Percentiles rank a stretch among this genome's conserved stretches.
phyloP scores from a whole-genome alignment of 2,888 invertebrate genomes.

The Sepiola atlantica region DNA sequence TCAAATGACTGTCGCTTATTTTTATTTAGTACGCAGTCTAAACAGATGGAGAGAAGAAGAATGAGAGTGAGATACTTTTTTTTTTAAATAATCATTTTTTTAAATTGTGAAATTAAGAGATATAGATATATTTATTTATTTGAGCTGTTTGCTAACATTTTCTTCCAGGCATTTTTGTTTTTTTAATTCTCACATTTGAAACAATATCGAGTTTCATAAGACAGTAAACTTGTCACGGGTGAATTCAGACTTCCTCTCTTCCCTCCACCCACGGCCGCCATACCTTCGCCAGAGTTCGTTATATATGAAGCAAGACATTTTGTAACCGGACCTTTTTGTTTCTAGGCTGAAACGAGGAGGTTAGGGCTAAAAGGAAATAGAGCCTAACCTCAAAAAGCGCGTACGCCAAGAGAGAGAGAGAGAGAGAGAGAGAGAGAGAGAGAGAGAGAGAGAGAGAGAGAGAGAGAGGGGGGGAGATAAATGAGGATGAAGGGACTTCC shows the following conservation, averaged over 20 bases:
- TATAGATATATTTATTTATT: neutral
- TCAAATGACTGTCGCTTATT: no score
- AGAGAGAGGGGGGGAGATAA: neutral
- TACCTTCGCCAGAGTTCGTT: neutral
- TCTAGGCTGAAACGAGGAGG: neutral
- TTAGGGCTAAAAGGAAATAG: neutral
- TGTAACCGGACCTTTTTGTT: neutral
- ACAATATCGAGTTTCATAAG: neutral
- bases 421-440: neutral
- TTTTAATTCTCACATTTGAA: neutral
- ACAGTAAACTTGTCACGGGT: neutral
- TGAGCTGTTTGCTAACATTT: neutral
- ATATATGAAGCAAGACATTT: neutral
- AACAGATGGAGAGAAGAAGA: no score
- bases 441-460: neutral
- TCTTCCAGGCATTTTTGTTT: neutral
- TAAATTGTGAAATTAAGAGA: neutral
- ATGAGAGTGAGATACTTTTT: no score
- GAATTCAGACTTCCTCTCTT: neutral
- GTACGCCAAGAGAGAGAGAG: neutral
- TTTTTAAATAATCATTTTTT: no score
- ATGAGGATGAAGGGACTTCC: neutral
- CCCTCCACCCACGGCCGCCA: neutral
- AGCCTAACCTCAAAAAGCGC: neutral
- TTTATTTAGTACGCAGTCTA: no score